These are phyloP conservation scores for Panzeria rudis DNA, from an alignment of 2,888 invertebrate genomes.

Conservation along the genomic window DNA sequence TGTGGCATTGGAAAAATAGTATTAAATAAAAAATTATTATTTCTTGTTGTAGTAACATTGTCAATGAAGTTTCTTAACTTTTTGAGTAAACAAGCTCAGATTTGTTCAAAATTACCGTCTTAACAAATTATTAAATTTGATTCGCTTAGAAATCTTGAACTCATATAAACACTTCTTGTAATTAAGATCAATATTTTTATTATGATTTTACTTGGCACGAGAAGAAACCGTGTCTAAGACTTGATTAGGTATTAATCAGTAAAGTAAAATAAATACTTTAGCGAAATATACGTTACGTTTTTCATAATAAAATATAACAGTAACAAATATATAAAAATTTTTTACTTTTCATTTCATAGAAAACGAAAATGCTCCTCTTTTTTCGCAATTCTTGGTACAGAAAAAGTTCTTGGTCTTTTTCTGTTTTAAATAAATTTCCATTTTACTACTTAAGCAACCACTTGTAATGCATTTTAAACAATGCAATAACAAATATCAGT, in stretches of 20 bases:
- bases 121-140: too few species aligned
- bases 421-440: slow-evolving; percentile 10
- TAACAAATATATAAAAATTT: background rate
- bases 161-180: too few species aligned
- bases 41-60: too few species aligned
- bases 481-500: background rate
- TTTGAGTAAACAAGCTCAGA: too few species aligned
- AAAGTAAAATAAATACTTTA: background rate
- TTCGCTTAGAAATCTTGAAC: too few species aligned
- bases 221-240: background rate
- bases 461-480: slow-evolving; percentile 27
- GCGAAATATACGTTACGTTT: too few species aligned
- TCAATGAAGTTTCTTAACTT: too few species aligned
- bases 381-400: background rate
- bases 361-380: background rate
- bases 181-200: too few species aligned
- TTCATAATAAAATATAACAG: background rate
- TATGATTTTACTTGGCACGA: too few species aligned
- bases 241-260: background rate
- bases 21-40: too few species aligned
- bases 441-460: slow-evolving; percentile 7
- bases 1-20: too few species aligned
- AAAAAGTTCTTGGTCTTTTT: slow-evolving; percentile 19
- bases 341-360: background rate
- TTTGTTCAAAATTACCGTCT: too few species aligned